Base-by-base conservation (phyloP, 2,888 invertebrate genomes). In the Fragum sueziense region DNA sequence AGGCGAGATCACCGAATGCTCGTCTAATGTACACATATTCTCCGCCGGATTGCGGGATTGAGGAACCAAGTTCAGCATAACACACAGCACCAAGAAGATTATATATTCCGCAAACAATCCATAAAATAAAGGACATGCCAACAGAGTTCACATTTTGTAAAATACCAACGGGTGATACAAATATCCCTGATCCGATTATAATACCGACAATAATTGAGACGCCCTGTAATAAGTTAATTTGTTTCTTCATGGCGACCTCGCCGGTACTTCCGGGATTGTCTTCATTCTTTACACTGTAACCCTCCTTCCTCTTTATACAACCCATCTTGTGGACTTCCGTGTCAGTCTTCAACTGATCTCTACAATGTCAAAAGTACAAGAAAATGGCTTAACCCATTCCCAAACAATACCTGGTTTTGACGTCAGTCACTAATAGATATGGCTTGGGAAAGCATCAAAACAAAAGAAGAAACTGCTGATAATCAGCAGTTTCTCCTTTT, bases 121-220 rank as follows among this genome's bases (percentile, higher is more conserved):
- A 98, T 72, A 98, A 96, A 70, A 97, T 95, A 73, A 98, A 94
- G 1, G 97, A 96, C 92, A 97, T 82, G 6, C 92, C 91, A 6
- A 95, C 80, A 96, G 93, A 76, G 97, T 98, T 11, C 96, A 97
- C 96, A 91, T 96, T 95, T 82, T 94, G 94, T 20, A 99, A 94
- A 25, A 98, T 98, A 86, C 98, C 96, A 91, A 96, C 97, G 0
- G 98, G 98, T 25, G 98, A 97, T 51, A 98, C 97, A 93, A 99
- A 99, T 88, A 99, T 98, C 9, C 99, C 99, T 2, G 98, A 96
- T 0, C 99, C 99, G 68, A 98, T 96, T 86, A 98, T 98, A 76
- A 97, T 96, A 59, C 98, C 98, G 34, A 98, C 97, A 89, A 98
- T 98, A 82, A 98, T 97, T 33, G 97, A 97, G 11, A 98, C 97